Conservation (phyloP, 2,888 invertebrate genomes). For the Cinara cedri region DNA sequence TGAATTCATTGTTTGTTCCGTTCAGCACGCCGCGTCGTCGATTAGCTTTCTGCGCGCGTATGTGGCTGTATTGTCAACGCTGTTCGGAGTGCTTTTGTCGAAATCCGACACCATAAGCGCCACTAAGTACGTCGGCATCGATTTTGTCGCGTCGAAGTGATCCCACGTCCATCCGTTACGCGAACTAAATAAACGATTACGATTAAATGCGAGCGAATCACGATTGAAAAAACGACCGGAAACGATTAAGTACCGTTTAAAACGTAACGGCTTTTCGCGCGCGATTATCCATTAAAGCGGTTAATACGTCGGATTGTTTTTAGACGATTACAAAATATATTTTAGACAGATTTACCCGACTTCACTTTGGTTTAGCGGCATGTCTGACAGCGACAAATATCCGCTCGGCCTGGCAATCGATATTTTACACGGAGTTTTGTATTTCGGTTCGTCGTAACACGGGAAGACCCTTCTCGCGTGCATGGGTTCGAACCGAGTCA, state of each 20-base stretch:
- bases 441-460: constrained; percentile 84
- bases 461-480: constrained; percentile 83
- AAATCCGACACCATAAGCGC: constrained; percentile 87
- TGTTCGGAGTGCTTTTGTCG: constrained; percentile 64
- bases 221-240: too few species aligned
- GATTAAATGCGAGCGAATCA: too few species aligned
- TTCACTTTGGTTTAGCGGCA: constrained; percentile 39
- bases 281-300: neutral
- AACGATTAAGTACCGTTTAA: too few species aligned
- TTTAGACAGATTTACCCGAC: neutral
- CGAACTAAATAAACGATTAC: neutral
- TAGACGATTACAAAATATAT: too few species aligned
- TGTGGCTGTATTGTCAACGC: constrained; percentile 52
- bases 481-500: constrained; percentile 81
- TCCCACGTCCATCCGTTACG: constrained; percentile 62
- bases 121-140: constrained; percentile 70
- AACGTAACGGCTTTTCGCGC: neutral
- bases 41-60: constrained; percentile 58
- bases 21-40: constrained; percentile 65
- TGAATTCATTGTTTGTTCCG: constrained; percentile 68
- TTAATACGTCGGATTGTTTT: neutral
- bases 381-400: constrained; percentile 59
- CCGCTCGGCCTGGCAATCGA: constrained; percentile 67
- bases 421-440: constrained; percentile 78
- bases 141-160: constrained; percentile 58